Base-by-base conservation (phyloP, 2,888 invertebrate species). In the Leuctra nigra region DNA sequence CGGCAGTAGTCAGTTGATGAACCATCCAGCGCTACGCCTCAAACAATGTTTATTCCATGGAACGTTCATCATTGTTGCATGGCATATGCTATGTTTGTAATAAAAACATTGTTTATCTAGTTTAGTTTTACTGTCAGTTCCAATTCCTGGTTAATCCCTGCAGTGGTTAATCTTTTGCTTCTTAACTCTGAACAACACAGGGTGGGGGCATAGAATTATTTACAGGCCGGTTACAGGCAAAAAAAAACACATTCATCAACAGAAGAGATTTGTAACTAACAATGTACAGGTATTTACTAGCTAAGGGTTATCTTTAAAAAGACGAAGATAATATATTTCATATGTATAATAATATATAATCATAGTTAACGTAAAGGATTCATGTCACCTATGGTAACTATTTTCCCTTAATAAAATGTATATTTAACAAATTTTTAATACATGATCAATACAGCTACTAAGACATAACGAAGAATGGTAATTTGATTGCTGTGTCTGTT, bases 111-210 rank as follows among this genome's bases (percentile, higher is more conserved):
- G 11, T 29, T 29, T 11, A 29, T 7, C 29, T 29, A 29, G 7
- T 29, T 29, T 29, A 7, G 11, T 29, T 29, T 29, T 29, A 29
- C 29, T 29, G 44, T 36, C 20, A 44, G 50, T 56, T 59, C 57
- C 59, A 58, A 59, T 61, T 59, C 58, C 59, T 61, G 55, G 47
- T 50, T 50, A 56, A 59, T 61, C 61, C 61, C 61, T 61, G 59
- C 59, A 59, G 50, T 58, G 54, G 56, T 61, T 59, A 29, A 48
- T 35, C 44, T 41, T 52, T 44, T 14, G 54, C 50, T 50, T 53
- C 35, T 52, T 38, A 59, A 38, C n/a, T 39, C 38, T 58, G 58
- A 29, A 52, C 53, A 59, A 53, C 53, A 59, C 41, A 41, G 46
- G 29, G 48, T 39, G 16, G 44, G 29, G 38, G 33, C 18, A 41